A percentile compares a stretch with the other conserved stretches of the same genome.
Conservation (phyloP, 2,888 invertebrate species). For the Thecocarcelia acutangulata region DNA sequence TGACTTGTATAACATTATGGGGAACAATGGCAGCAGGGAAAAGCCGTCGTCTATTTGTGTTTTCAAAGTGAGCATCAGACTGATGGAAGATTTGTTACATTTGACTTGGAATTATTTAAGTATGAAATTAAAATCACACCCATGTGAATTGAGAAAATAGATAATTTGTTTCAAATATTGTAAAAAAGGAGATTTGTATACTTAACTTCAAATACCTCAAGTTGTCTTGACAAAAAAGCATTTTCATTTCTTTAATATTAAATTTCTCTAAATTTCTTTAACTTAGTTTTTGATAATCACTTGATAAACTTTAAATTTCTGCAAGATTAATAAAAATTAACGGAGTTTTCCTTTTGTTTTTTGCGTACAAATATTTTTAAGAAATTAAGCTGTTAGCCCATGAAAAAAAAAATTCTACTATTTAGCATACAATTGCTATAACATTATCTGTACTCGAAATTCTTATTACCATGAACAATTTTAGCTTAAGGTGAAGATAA, state of each 20-base stretch:
- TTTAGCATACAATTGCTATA: conserved; percentile 61
- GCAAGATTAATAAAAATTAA: conserved; percentile 39
- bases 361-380: not conserved
- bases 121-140: conserved; percentile 82
- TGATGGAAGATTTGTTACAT: conserved; percentile 72
- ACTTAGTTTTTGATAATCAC: conserved; percentile 25
- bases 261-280: conserved; percentile 5
- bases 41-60: conserved; percentile 30
- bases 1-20: not conserved
- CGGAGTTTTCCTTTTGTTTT: conserved; percentile 46
- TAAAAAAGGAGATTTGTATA: no score
- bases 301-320: conserved; percentile 23
- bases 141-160: conserved; percentile 76
- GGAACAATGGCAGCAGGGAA: conserved; percentile 33
- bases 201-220: no score
- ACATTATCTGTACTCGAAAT: conserved; percentile 54
- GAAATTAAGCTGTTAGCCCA: conserved; percentile 62
- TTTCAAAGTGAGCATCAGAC: conserved; percentile 20
- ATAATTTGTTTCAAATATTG: conserved; percentile 12
- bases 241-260: conserved; percentile 17
- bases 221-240: conserved; percentile 29
- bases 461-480: conserved; percentile 71
- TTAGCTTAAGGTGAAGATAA: conserved; percentile 64
- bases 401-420: conserved; percentile 35
- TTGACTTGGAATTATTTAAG: conserved; percentile 76